These are phyloP conservation scores for Polyodon spathula DNA, from an alignment of 2,113 vertebrate species.

Conservation along the genomic window DNA sequence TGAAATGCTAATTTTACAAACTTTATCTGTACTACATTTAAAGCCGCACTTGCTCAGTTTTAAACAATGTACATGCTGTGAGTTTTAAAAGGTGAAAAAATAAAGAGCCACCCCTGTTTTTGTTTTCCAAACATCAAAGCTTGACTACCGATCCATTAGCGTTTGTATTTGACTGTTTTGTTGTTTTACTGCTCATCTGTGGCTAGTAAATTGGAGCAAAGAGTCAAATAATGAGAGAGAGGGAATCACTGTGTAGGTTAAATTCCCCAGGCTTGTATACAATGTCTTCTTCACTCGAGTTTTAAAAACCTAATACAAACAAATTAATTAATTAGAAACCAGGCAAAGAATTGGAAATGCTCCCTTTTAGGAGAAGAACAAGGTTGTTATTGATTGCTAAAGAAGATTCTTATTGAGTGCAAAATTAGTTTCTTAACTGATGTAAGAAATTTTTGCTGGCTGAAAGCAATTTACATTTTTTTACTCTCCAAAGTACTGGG, in stretches of 20 bases:
- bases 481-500: too few relatives aligned
- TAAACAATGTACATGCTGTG: neutral
- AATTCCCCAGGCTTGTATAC: neutral
- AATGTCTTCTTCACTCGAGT: slow-evolving; percentile 1
- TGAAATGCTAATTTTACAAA: neutral
- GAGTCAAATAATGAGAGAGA: neutral
- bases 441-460: too few relatives aligned
- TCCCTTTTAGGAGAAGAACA: neutral
- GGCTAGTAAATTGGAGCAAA: neutral
- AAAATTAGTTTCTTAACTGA: neutral
- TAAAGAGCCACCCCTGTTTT: too few relatives aligned
- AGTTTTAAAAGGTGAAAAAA: neutral
- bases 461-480: too few relatives aligned
- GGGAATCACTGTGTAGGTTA: too few relatives aligned
- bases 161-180: neutral
- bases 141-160: neutral
- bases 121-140: neutral
- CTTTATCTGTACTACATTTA: neutral
- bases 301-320: slow-evolving; percentile 11
- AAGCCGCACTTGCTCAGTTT: neutral
- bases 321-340: slow-evolving; percentile 3
- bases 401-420: neutral
- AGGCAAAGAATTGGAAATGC: neutral
- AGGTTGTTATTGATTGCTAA: neutral
- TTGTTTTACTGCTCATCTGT: neutral